Evolutionary conservation across 2,888 invertebrate species (phyloP).

Genomic region (Hydrotaea cyrtoneurina): DNA sequence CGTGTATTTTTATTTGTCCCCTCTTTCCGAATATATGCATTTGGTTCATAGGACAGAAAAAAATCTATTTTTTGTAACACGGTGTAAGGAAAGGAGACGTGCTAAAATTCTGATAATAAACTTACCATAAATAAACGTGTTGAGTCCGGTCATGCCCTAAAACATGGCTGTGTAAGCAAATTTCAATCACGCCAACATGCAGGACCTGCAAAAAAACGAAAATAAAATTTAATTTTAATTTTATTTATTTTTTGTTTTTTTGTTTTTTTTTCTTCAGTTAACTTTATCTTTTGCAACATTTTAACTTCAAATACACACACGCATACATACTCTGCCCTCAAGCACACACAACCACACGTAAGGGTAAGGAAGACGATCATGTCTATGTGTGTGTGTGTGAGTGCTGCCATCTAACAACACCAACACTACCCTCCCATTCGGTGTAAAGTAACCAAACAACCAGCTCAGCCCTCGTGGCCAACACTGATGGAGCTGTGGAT

Average conservation of each 20-base stretch:
- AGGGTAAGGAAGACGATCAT: not conserved
- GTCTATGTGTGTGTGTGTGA: not conserved
- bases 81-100: no score
- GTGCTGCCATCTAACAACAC: not conserved
- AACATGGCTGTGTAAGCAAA: no score
- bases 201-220: slow-evolving; percentile 11
- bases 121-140: no score
- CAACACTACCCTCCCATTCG: not conserved
- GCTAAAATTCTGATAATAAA: no score
- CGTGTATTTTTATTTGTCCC: no score
- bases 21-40: no score
- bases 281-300: slow-evolving; percentile 32
- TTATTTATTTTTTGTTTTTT: slow-evolving; percentile 30
- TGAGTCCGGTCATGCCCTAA: no score
- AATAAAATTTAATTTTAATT: slow-evolving; percentile 62
- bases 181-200: not conserved
- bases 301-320: slow-evolving; percentile 30
- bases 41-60: no score
- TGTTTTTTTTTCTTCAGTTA: slow-evolving; percentile 18
- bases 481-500: not conserved
- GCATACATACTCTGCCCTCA: no score
- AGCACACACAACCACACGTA: slow-evolving; percentile 18
- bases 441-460: slow-evolving; percentile 22
- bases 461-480: slow-evolving; percentile 23
- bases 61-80: no score